Percentiles rank a stretch among this genome's conserved stretches.
Conservation (phyloP, 53 echinoderm and acorn worm species). For the Mesocentrotus franciscanus region DNA sequence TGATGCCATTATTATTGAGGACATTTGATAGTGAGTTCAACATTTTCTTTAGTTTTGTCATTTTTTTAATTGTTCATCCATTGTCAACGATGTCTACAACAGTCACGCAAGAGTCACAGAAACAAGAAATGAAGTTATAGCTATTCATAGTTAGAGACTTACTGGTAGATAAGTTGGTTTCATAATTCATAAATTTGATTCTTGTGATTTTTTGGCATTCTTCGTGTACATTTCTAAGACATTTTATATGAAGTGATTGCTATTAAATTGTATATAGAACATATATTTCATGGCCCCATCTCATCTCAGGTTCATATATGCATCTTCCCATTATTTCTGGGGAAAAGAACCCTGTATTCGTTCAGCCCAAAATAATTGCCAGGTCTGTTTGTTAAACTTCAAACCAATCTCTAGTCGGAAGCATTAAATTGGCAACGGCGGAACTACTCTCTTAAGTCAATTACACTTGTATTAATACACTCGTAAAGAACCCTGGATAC, state of each 20-base stretch:
- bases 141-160: neutral
- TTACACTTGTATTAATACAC: constrained; percentile 16
- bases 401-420: neutral
- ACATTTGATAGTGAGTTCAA: no score
- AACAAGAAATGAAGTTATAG: neutral
- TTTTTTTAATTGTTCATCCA: no score
- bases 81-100: no score
- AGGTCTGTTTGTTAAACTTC: neutral
- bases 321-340: neutral
- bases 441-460: constrained; percentile 24
- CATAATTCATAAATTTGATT: neutral
- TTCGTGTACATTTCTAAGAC: neutral
- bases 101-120: neutral
- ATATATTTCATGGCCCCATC: neutral
- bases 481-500: constrained; percentile 16
- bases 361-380: neutral
- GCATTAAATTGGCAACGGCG: neutral
- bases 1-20: no score
- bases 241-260: neutral
- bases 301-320: neutral
- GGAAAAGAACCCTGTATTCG: neutral
- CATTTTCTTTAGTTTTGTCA: no score
- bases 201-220: neutral
- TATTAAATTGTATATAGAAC: neutral
- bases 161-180: neutral